Base-by-base conservation (phyloP, 1,140 invertebrate species). In the Euglossa dilemma region DNA sequence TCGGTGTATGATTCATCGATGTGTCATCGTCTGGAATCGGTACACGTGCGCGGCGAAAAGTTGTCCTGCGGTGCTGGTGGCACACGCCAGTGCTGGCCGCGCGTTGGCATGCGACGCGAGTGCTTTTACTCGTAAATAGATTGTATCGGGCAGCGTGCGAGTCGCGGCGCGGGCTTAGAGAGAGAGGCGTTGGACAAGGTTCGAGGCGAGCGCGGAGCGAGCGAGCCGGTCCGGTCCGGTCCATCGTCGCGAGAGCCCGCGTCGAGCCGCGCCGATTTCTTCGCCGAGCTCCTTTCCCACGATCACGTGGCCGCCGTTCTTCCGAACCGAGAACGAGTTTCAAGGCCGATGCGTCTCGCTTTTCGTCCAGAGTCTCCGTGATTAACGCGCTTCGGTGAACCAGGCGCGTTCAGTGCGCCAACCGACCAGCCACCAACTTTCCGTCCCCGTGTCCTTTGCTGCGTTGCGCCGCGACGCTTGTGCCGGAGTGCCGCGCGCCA, bases 11-110 rank as follows among this genome's bases (percentile, higher is more conserved):
- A 87, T 87, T 87, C 86, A 87, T 81, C 80, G 82, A 81, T 84
- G 86, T 87, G 86, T 87, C 86, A 87, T 87, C 86, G 86, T 87
- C 86, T 87, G 59, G 86, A 87, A 80, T 87, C 86, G 85, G 85
- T 78, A 83, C 80, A 87, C 85, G 64, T 84, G 80, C 79, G 28
- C 47, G 20, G 61, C 63, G 72, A 70, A 67, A 80, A 87, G 25
- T 84, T 71, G 86, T 86, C 76, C 83, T 36, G 16, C 56, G n/a
- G n/a, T 25, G 18, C 28, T 23, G 25, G 54, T 4, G 80, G 47
- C 74, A 43, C 74, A 63, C 73, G 81, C 66, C 74, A 78, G 56
- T 72, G 56, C 56, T 8, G 23, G 54, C 12, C 74, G 45, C 70
- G 66, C 83, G 77, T 85, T 70, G 84, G 64, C 73, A 86, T 83